Evolutionary conservation across 1,140 invertebrate species (phyloP).

Genomic region (Sesamia nonagrioides): DNA sequence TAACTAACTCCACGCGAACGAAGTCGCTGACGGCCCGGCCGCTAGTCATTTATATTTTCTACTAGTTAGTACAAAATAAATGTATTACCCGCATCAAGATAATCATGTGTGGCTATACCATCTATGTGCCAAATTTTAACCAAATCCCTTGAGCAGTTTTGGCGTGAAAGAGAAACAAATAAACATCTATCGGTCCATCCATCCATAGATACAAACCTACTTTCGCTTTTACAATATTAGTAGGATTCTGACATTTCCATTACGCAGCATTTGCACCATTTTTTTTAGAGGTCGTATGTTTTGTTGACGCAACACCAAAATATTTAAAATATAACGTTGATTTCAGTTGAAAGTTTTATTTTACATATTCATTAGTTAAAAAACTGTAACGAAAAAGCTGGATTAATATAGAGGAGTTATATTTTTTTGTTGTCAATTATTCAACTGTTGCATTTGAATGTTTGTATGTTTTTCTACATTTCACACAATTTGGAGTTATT

Average conservation of each 20-base stretch:
- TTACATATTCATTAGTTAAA: conserved; percentile 7
- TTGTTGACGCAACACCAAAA: conserved; percentile 13
- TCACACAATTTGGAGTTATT: background rate
- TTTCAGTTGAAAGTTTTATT: background rate
- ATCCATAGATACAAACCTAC: too few relatives aligned
- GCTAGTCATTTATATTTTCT: too few relatives aligned
- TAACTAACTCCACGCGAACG: too few relatives aligned
- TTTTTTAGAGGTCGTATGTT: background rate
- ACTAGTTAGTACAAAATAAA: too few relatives aligned
- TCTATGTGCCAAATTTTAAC: too few relatives aligned
- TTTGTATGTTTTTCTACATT: background rate
- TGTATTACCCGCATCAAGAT: too few relatives aligned
- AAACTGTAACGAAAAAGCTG: background rate
- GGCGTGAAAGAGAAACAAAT: too few relatives aligned
- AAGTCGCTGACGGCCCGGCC: too few relatives aligned
- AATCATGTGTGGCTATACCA: too few relatives aligned
- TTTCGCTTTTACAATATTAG: too few relatives aligned
- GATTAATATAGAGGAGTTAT: background rate
- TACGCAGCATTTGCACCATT: conserved; percentile 16
- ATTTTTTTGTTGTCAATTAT: background rate
- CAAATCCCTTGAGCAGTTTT: too few relatives aligned
- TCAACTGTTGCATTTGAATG: background rate
- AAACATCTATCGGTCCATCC: too few relatives aligned
- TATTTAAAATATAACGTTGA: background rate
- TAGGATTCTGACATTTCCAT: background rate